These are phyloP conservation scores for Copsychus sechellarum DNA, from an alignment of 2,113 vertebrate species.

Conservation along the genomic window DNA sequence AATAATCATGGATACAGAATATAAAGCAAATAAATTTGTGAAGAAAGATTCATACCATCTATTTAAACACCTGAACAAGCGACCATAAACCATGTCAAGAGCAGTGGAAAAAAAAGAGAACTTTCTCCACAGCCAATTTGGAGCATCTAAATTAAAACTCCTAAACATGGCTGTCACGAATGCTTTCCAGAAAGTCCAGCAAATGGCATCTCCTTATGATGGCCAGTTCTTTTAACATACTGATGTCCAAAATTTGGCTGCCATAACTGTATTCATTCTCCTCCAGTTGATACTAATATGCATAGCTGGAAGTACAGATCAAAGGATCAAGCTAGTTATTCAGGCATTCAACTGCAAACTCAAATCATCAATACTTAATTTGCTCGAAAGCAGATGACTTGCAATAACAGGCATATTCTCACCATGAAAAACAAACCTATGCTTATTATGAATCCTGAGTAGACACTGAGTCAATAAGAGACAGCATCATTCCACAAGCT, in stretches of 20 bases:
- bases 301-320: neutral
- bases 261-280: neutral
- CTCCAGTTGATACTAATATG: neutral
- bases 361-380: constrained; percentile 31
- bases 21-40: neutral
- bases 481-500: neutral
- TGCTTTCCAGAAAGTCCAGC: neutral
- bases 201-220: neutral
- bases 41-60: neutral
- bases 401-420: neutral
- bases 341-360: constrained; percentile 10
- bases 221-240: neutral
- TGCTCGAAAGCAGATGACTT: constrained; percentile 5
- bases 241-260: neutral
- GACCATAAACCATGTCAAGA: neutral
- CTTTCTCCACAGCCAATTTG: neutral
- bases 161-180: neutral
- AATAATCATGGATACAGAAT: neutral
- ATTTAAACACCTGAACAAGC: neutral
- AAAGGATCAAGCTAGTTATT: neutral
- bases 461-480: neutral
- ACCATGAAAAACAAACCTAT: neutral
- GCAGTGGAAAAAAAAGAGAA: neutral
- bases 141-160: constrained; percentile 13
- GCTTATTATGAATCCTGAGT: neutral